phyloP scores from a whole-genome alignment of 2,888 invertebrate genomes.

The Chloroclysta siterata region DNA sequence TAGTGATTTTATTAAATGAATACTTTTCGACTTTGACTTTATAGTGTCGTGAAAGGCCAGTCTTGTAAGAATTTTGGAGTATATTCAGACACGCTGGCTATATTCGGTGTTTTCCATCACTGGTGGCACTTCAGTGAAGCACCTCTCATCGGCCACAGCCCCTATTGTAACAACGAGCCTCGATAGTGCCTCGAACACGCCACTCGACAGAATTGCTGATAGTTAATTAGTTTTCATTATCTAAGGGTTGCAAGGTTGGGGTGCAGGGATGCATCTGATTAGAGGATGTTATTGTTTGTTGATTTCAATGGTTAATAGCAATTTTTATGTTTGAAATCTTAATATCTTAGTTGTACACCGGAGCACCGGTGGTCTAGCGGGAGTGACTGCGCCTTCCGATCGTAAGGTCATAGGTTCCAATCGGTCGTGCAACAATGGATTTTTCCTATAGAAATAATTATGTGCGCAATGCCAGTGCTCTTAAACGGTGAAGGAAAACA shows the following conservation, averaged over 20 bases:
- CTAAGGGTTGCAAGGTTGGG: constrained; percentile 21
- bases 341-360: no score
- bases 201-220: constrained; percentile 25
- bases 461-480: no score
- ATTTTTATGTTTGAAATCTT: background rate
- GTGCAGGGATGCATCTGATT: constrained; percentile 13
- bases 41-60: no score
- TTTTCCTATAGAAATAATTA: no score
- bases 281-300: constrained; percentile 16
- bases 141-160: constrained; percentile 4
- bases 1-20: no score
- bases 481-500: no score
- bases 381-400: no score
- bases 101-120: constrained; percentile 13
- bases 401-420: no score
- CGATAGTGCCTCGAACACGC: constrained; percentile 20
- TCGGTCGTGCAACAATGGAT: no score
- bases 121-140: constrained; percentile 6
- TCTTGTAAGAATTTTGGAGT: background rate
- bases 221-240: constrained; percentile 37
- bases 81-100: background rate
- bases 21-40: no score
- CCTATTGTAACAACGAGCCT: constrained; percentile 8
- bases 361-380: no score
- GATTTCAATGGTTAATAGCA: background rate